Base-by-base conservation (phyloP, 64 coral and sea anemone genomes). In the Exaiptasia diaphana region DNA sequence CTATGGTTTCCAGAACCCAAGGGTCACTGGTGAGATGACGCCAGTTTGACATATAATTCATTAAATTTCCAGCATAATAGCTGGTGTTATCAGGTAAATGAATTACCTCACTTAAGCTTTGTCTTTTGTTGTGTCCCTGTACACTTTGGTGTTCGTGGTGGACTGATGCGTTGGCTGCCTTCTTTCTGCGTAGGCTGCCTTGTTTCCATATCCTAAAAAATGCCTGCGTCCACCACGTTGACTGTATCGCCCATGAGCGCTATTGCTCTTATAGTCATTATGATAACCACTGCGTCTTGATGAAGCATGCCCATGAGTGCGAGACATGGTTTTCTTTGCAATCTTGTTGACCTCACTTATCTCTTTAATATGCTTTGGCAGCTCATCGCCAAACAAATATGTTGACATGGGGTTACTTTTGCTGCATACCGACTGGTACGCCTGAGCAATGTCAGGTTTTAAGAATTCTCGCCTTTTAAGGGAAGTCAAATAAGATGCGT, bases 331-430 rank as follows among this genome's bases (percentile, higher is more conserved):
- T 29, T 39, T 90, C 42, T 55, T 81, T 23, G 83, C 39, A 68
- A 86, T 87, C 45, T 93, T 93, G 53, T 87, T 93, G 2, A 93
- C 90, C 50, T 93, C 76, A 12, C 90, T 76, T 57, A 93, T 93
- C 1, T 82, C 90, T 22, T 87, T 93, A 9, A 93, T 87, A 26
- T 93, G 83, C 23, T 93, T 87, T 15, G 82, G 82, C 2, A 76
- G 24, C 26, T 82, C 83, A 82, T 86, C 89, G 0, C 74, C 89
- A 91, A 91, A 85, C 4, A 85, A 25, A 31, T 38, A 83, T 5
- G 80, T 84, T 7, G 86, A 62, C 2, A 90, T 31, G 11, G 86
- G 50, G 15, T 82, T 82, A 18, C 37, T 50, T 45, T 83, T 91
- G 33, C 44, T 83, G 15, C 73, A 78, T 28, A 84, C 88, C 4